Percentiles rank a stretch among this genome's conserved stretches.
phyloP scores from a whole-genome alignment of 2,888 invertebrate genomes.

The Oxystoma pomonae region DNA sequence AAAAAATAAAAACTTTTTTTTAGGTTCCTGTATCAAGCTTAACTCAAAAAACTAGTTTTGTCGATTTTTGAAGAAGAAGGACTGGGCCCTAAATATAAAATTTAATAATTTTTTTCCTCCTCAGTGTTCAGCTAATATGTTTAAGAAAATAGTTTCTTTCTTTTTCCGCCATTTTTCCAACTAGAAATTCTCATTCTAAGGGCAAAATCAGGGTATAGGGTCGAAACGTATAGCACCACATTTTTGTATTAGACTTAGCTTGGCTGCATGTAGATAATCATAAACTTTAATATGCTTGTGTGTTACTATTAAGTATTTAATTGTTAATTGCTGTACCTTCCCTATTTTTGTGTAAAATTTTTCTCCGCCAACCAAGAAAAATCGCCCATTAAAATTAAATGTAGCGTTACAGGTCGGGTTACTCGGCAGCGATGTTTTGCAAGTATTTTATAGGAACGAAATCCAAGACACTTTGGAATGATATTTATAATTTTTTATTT shows the following conservation, averaged over 20 bases:
- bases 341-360: background rate
- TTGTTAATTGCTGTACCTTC: background rate
- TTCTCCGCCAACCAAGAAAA: background rate
- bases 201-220: constrained; percentile 48
- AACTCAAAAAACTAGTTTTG: too few species aligned
- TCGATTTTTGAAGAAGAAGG: too few species aligned
- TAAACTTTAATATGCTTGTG: background rate
- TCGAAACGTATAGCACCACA: constrained; percentile 47
- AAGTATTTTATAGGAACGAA: background rate
- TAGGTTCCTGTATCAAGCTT: too few species aligned
- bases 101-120: too few species aligned
- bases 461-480: too few species aligned
- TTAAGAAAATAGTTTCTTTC: too few species aligned
- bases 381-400: background rate
- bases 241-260: constrained; percentile 42
- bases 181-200: too few species aligned
- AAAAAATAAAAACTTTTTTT: too few species aligned
- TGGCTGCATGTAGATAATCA: constrained; percentile 24
- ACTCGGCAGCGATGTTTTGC: background rate
- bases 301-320: background rate
- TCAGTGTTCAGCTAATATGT: too few species aligned
- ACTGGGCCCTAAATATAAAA: too few species aligned
- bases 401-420: background rate
- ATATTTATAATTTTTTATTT: too few species aligned
- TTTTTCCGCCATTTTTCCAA: too few species aligned